phyloP scores from a whole-genome alignment of 2,888 invertebrate genomes.

The Tryphoninae sp. region DNA sequence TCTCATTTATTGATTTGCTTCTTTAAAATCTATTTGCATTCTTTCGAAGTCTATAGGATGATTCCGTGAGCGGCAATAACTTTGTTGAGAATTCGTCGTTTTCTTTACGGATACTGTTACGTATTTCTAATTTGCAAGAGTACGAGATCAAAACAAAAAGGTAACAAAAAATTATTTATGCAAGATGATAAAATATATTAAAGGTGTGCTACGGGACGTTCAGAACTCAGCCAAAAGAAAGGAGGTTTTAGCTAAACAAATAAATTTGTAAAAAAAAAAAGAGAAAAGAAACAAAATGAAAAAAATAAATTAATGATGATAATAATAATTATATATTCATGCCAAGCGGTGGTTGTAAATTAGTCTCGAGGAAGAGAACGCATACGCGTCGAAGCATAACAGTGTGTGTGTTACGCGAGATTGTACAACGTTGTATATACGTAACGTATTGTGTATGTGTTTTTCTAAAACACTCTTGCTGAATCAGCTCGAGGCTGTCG shows the following conservation, averaged over 20 bases:
- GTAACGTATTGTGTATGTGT: slow-evolving; percentile 8
- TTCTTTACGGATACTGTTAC: slow-evolving; percentile 58
- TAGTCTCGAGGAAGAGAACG: slow-evolving; percentile 58
- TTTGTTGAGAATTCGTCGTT: slow-evolving; percentile 66
- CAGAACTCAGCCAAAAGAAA: slow-evolving; percentile 79
- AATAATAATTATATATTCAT: slow-evolving; percentile 69
- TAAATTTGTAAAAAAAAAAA: slow-evolving; percentile 36
- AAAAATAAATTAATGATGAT: slow-evolving; percentile 47
- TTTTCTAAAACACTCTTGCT: slow-evolving; percentile 38
- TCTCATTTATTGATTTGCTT: slow-evolving; percentile 21
- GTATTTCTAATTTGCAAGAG: slow-evolving; percentile 56
- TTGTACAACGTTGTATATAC: slow-evolving; percentile 9
- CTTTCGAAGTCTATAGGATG: slow-evolving; percentile 53
- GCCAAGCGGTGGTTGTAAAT: slow-evolving; percentile 65
- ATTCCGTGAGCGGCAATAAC: slow-evolving; percentile 63
- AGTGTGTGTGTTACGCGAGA: slow-evolving; percentile 31
- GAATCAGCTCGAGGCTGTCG: slow-evolving; percentile 50
- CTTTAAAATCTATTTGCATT: slow-evolving; percentile 46
- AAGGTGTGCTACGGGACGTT: slow-evolving; percentile 67
- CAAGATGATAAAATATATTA: slow-evolving; percentile 34
- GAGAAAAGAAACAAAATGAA: not conserved
- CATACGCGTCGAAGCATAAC: slow-evolving; percentile 58
- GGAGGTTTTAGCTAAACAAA: slow-evolving; percentile 49
- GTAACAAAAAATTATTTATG: slow-evolving; percentile 26
- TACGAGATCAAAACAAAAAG: slow-evolving; percentile 28